These are phyloP conservation scores for Nibea albiflora DNA, from an alignment of 2,113 vertebrate genomes.

Conservation along the genomic window DNA sequence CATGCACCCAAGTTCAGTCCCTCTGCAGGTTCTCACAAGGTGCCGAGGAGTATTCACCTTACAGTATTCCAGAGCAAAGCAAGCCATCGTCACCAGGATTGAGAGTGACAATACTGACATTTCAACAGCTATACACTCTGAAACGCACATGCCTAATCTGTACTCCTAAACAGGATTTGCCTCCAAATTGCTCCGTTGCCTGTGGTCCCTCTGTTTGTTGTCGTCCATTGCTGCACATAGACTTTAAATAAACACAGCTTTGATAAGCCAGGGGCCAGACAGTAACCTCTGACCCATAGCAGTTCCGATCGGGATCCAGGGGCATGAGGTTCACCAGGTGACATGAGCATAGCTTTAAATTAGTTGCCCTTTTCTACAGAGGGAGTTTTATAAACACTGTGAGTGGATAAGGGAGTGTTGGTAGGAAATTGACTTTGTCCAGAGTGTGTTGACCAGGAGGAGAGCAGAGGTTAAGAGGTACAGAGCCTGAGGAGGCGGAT, in stretches of 20 bases:
- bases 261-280: slow-evolving; percentile 78
- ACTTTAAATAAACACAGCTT: slow-evolving; percentile 84
- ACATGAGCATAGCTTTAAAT: slow-evolving; percentile 73
- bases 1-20: slow-evolving; percentile 28
- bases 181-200: slow-evolving; percentile 65
- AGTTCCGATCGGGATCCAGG: slow-evolving; percentile 68
- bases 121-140: slow-evolving; percentile 43
- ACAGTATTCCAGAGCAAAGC: slow-evolving; percentile 77
- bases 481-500: slow-evolving; percentile 13
- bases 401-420: slow-evolving; percentile 67
- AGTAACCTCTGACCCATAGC: slow-evolving; percentile 77
- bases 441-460: slow-evolving; percentile 65
- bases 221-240: slow-evolving; percentile 73
- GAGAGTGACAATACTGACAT: slow-evolving; percentile 72
- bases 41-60: slow-evolving; percentile 65
- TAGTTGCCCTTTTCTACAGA: slow-evolving; percentile 50
- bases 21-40: slow-evolving; percentile 62
- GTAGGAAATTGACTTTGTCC: slow-evolving; percentile 76
- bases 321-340: slow-evolving; percentile 82
- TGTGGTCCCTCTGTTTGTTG: slow-evolving; percentile 74
- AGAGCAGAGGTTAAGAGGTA: slow-evolving; percentile 71
- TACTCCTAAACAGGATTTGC: slow-evolving; percentile 65
- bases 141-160: slow-evolving; percentile 63
- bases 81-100: slow-evolving; percentile 70
- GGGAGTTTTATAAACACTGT: slow-evolving; percentile 74